phyloP scores from a whole-genome alignment of 2,113 vertebrate species.

The Alexandromys fortis region DNA sequence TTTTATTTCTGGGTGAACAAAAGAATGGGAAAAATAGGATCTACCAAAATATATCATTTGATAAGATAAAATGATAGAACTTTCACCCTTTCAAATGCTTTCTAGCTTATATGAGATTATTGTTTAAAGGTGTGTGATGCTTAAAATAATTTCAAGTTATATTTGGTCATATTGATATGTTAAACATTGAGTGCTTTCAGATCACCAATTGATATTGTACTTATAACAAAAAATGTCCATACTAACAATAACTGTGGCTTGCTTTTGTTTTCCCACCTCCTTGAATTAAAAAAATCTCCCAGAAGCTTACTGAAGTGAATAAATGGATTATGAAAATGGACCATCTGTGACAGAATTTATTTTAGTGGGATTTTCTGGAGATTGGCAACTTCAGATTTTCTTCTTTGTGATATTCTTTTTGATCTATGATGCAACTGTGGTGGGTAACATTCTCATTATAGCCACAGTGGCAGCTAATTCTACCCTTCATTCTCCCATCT shows the following conservation, averaged over 20 bases:
- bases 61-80: background rate
- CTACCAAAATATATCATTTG: background rate
- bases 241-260: background rate
- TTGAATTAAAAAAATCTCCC: constrained; percentile 10
- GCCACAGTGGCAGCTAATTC: constrained; percentile 41
- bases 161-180: background rate
- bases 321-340: constrained; percentile 71
- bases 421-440: constrained; percentile 48
- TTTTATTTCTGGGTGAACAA: background rate
- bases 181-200: background rate
- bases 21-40: background rate
- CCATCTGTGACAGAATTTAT: constrained; percentile 72
- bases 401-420: constrained; percentile 60
- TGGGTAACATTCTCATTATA: constrained; percentile 64
- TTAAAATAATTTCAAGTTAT: background rate
- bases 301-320: background rate
- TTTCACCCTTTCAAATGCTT: background rate
- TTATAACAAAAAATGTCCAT: constrained; percentile 10
- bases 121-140: background rate
- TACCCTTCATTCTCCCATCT: constrained; percentile 53
- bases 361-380: constrained; percentile 62
- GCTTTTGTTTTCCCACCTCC: background rate
- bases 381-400: constrained; percentile 39
- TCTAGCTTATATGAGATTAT: background rate
- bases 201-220: background rate